Conservation (phyloP, 2,888 invertebrate genomes). For the Druceiella hillmani region DNA sequence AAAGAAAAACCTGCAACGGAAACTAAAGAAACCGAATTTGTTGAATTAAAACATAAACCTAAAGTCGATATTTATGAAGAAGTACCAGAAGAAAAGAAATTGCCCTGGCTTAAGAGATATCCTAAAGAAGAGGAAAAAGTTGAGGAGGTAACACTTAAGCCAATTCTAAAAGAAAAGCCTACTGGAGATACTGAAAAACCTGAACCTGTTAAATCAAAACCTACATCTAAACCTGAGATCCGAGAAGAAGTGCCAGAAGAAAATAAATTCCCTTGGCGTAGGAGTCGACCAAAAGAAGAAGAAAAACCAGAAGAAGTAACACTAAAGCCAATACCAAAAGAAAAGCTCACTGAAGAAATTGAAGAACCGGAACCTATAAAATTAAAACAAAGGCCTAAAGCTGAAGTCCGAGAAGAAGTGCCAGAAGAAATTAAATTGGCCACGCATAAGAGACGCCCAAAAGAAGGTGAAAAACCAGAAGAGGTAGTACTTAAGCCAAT, state of each 20-base stretch:
- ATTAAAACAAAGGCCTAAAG: constrained; percentile 12
- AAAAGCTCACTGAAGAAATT: constrained; percentile 18
- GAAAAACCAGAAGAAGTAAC: constrained; percentile 36
- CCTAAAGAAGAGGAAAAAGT: constrained; percentile 33
- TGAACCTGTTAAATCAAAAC: neutral
- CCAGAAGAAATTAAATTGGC: constrained; percentile 32
- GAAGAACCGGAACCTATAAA: constrained; percentile 19
- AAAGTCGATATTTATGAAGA: constrained; percentile 20
- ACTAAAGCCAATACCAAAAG: constrained; percentile 26
- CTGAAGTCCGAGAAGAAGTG: constrained; percentile 33
- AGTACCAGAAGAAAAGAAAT: constrained; percentile 31
- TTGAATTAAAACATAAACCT: neutral
- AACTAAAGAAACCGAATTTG: constrained; percentile 14
- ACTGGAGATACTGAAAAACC: constrained; percentile 10
- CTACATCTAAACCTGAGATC: neutral
- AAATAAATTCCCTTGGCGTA: constrained; percentile 28
- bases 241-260: constrained; percentile 31
- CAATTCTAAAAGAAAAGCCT: constrained; percentile 29
- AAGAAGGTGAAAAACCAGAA: constrained; percentile 28
- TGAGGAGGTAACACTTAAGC: constrained; percentile 48
- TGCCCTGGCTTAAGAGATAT: constrained; percentile 34
- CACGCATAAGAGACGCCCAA: constrained; percentile 27
- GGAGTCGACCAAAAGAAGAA: constrained; percentile 32
- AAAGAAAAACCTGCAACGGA: constrained; percentile 9
- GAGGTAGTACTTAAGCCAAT: constrained; percentile 24